Conservation (phyloP, 2,888 invertebrate species). For the Phymatocera aterrima region DNA sequence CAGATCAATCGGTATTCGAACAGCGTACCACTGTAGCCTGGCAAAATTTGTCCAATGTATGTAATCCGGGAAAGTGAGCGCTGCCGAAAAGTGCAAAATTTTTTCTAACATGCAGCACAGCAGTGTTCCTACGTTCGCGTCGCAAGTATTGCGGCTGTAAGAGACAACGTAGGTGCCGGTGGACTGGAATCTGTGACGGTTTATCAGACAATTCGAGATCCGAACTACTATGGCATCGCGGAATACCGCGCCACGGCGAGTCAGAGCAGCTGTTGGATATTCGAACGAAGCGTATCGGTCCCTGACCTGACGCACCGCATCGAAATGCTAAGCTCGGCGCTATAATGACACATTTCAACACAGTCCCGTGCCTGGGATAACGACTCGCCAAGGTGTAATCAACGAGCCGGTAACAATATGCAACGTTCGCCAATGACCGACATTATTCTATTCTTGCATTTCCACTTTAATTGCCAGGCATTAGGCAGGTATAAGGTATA, state of each 20-base stretch:
- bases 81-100: too few relatives aligned
- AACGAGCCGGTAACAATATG: constrained; percentile 41
- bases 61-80: too few relatives aligned
- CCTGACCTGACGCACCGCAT: constrained; percentile 45
- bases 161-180: background rate
- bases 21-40: background rate
- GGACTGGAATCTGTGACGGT: constrained; percentile 21
- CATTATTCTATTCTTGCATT: constrained; percentile 39
- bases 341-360: constrained; percentile 44
- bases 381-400: constrained; percentile 40
- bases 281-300: constrained; percentile 42
- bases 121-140: background rate
- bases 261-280: constrained; percentile 26
- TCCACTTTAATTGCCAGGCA: constrained; percentile 31
- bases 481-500: too few relatives aligned
- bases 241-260: background rate
- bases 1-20: background rate
- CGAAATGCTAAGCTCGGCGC: constrained; percentile 42
- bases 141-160: background rate
- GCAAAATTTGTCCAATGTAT: background rate
- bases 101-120: too few relatives aligned
- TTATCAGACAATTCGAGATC: constrained; percentile 24
- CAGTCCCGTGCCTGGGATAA: constrained; percentile 28
- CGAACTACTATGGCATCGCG: background rate
- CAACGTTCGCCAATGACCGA: constrained; percentile 31